A percentile compares a stretch with the other conserved stretches of the same genome.
These are phyloP conservation scores for Neofelis nebulosa DNA, from an alignment of 2,113 vertebrate genomes.

Conservation along the genomic window DNA sequence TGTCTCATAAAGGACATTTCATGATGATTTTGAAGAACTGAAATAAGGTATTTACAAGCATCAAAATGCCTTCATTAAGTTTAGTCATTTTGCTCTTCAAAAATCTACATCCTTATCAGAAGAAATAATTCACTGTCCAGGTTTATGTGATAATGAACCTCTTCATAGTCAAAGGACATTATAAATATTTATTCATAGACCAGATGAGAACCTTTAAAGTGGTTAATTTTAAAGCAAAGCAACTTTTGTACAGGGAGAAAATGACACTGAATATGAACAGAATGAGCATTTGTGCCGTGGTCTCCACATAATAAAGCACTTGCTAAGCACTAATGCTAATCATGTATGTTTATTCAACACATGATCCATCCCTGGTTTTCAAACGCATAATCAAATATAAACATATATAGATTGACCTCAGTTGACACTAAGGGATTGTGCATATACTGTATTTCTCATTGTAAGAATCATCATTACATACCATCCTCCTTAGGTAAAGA, in stretches of 20 bases:
- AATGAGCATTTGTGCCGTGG: slow-evolving; percentile 48
- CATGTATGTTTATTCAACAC: not conserved
- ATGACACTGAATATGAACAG: slow-evolving; percentile 44
- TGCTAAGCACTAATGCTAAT: not conserved
- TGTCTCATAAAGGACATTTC: slow-evolving; percentile 39
- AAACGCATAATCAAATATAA: slow-evolving; percentile 31
- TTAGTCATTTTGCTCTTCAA: slow-evolving; percentile 65
- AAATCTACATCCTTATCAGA: slow-evolving; percentile 67
- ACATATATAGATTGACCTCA: not conserved
- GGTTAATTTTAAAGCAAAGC: slow-evolving; percentile 67
- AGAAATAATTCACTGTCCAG: slow-evolving; percentile 71
- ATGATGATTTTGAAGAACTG: slow-evolving; percentile 52
- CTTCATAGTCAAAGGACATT: slow-evolving; percentile 69
- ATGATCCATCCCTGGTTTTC: not conserved
- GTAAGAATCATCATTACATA: not conserved
- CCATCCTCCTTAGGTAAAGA: slow-evolving; percentile 5
- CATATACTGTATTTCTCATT: not conserved
- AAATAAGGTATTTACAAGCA: slow-evolving; percentile 60
- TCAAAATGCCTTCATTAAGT: slow-evolving; percentile 68
- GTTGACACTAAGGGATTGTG: not conserved
- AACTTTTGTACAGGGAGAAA: slow-evolving; percentile 1
- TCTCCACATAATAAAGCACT: slow-evolving; percentile 36
- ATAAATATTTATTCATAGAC: slow-evolving; percentile 67
- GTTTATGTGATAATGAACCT: slow-evolving; percentile 63
- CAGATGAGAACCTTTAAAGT: slow-evolving; percentile 61